Evolutionary conservation across 1,140 invertebrate genomes (phyloP).

Genomic region (Sminthurinus signatus): DNA sequence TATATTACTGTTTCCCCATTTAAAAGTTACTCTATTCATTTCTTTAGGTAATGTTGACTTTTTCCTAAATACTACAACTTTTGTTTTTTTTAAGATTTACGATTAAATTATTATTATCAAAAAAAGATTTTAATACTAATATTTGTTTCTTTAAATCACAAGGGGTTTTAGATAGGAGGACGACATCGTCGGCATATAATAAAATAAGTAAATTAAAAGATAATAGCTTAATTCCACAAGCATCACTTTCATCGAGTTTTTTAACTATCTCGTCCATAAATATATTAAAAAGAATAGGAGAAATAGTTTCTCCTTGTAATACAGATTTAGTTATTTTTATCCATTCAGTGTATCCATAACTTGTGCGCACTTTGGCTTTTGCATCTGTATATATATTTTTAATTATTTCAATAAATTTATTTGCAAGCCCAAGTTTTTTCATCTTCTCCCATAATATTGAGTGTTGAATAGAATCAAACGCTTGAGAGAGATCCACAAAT

Average conservation of each 20-base stretch:
- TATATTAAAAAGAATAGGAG: background rate
- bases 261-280: background rate
- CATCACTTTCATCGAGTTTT: background rate
- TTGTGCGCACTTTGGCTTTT: background rate
- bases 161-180: background rate
- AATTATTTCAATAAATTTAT: background rate
- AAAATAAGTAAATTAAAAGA: background rate
- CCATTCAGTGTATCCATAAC: background rate
- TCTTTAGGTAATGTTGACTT: background rate
- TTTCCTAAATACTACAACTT: slow-evolving; percentile 12
- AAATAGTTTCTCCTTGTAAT: background rate
- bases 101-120: background rate
- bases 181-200: slow-evolving; percentile 4
- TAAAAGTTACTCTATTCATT: background rate
- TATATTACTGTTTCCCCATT: background rate
- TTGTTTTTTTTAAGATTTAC: slow-evolving; percentile 1
- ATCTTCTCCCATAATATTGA: background rate
- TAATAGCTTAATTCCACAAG: background rate
- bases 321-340: background rate
- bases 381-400: background rate
- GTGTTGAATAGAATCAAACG: slow-evolving; percentile 2
- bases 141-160: background rate
- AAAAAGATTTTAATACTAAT: background rate
- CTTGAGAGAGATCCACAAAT: slow-evolving; percentile 6
- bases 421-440: background rate